These are phyloP conservation scores for Mesocentrotus franciscanus DNA, from an alignment of 53 echinoderm and acorn worm species.

Conservation along the genomic window DNA sequence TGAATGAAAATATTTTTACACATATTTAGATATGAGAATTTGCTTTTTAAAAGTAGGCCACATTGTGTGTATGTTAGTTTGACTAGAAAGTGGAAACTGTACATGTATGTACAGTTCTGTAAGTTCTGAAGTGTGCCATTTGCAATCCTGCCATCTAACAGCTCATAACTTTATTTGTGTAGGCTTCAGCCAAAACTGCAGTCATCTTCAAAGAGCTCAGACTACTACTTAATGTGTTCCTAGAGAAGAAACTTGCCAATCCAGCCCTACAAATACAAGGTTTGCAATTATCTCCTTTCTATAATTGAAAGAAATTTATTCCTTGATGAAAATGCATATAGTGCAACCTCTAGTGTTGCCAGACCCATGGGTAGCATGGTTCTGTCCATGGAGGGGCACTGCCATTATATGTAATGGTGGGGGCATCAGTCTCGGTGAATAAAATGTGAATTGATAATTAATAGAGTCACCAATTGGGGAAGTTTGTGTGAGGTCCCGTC, in stretches of 20 bases:
- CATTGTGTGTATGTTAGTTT: neutral
- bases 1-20: neutral
- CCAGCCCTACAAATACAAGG: slow-evolving; percentile 85
- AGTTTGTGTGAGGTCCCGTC: too few species aligned
- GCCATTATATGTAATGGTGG: too few species aligned
- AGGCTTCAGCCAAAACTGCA: slow-evolving; percentile 95
- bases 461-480: too few species aligned
- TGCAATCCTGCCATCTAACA: neutral
- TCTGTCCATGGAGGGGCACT: too few species aligned
- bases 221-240: slow-evolving; percentile 75
- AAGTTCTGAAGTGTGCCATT: too few species aligned
- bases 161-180: neutral
- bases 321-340: too few species aligned
- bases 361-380: too few species aligned
- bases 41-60: neutral
- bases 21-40: neutral
- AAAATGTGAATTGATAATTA: too few species aligned
- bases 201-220: slow-evolving; percentile 95
- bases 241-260: slow-evolving; percentile 82
- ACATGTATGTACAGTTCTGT: too few species aligned
- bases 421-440: too few species aligned
- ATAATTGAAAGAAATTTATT: neutral
- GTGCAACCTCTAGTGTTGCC: too few species aligned
- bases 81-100: too few species aligned
- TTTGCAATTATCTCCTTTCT: slow-evolving; percentile 39